phyloP scores from a whole-genome alignment of 2,888 invertebrate genomes.

The Leptothorax acervorum region DNA sequence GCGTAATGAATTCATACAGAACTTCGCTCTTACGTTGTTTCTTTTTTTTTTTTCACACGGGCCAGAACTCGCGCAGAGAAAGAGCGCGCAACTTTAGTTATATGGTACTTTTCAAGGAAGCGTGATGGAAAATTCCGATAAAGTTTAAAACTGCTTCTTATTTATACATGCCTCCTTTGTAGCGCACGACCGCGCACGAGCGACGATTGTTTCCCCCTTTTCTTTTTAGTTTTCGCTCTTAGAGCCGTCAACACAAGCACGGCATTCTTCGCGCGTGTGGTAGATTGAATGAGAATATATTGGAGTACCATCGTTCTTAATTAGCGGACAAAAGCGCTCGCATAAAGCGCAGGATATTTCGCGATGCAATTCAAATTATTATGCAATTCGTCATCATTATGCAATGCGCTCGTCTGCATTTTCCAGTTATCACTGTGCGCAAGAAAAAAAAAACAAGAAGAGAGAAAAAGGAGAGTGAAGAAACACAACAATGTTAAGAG shows the following conservation, averaged over 20 bases:
- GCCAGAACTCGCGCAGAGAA: not conserved
- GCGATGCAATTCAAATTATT: slow-evolving; percentile 13
- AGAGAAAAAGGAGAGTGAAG: not conserved
- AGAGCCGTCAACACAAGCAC: not conserved
- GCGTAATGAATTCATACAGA: slow-evolving; percentile 17
- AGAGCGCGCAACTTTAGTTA: slow-evolving; percentile 35
- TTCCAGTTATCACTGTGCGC: not conserved
- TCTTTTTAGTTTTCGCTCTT: not conserved
- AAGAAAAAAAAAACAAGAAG: not conserved
- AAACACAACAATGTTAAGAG: not conserved
- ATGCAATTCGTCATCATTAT: slow-evolving; percentile 10
- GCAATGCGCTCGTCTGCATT: not conserved
- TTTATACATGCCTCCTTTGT: not conserved
- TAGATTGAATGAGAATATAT: slow-evolving; percentile 7
- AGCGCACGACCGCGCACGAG: not conserved
- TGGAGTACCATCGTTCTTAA: slow-evolving; percentile 14
- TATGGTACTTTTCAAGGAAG: slow-evolving; percentile 3
- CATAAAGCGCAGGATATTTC: not conserved
- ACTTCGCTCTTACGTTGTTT: not conserved
- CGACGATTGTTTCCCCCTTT: not conserved
- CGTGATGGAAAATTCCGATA: slow-evolving; percentile 54
- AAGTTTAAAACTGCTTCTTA: not conserved
- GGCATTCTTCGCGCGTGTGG: not conserved
- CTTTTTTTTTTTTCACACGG: not conserved
- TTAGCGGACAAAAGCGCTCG: slow-evolving; percentile 1